Evolutionary conservation across 2,888 invertebrate genomes (phyloP).

Genomic region (Pollenia angustigena): DNA sequence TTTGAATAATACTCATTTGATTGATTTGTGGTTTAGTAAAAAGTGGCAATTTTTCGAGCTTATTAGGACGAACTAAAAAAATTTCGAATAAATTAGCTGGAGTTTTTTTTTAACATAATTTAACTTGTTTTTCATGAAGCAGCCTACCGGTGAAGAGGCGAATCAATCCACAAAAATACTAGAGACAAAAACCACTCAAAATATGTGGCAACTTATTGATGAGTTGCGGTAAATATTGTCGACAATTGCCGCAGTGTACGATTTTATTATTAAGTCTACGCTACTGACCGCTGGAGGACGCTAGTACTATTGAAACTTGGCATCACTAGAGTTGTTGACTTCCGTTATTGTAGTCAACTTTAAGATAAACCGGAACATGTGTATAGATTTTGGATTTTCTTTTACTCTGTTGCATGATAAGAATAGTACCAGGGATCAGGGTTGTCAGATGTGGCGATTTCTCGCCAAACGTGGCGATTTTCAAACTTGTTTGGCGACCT

Average conservation of each 20-base stretch:
- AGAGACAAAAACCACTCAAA: background rate
- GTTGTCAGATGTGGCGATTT: too few relatives aligned
- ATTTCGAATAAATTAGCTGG: background rate
- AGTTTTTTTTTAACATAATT: background rate
- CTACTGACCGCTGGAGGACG: too few relatives aligned
- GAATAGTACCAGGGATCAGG: too few relatives aligned
- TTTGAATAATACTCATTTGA: constrained; percentile 59
- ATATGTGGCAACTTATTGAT: background rate
- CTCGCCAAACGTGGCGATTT: too few relatives aligned
- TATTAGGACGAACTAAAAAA: background rate
- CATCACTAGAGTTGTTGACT: background rate
- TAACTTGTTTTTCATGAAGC: too few relatives aligned
- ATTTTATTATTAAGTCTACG: too few relatives aligned
- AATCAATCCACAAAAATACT: background rate
- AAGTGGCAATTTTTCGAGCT: background rate
- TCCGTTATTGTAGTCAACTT: background rate
- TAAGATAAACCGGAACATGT: background rate
- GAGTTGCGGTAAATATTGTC: too few relatives aligned
- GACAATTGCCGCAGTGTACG: too few relatives aligned
- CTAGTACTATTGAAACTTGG: background rate
- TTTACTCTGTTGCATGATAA: background rate
- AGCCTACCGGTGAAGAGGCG: background rate
- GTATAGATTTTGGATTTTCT: background rate
- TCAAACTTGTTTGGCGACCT: too few relatives aligned
- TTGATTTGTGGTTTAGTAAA: constrained; percentile 53